phyloP scores from a whole-genome alignment of 35 echinoderm and acorn worm genomes.

The Ptychodera flava region DNA sequence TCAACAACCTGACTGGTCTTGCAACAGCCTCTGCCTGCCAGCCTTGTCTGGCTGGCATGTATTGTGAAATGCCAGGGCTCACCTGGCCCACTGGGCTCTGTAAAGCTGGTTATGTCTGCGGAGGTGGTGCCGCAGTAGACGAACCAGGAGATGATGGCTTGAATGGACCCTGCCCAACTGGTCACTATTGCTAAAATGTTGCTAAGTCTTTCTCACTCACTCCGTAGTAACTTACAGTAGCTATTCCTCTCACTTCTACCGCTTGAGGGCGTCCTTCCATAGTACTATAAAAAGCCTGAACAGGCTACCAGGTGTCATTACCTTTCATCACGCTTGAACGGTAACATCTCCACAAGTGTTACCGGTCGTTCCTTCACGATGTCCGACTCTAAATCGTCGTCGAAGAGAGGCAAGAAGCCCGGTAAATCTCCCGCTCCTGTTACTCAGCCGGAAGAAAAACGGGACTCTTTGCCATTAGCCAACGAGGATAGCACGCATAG shows the following conservation, averaged over 20 bases:
- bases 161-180: slow-evolving; percentile 79
- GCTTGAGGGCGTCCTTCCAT: background rate
- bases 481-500: background rate
- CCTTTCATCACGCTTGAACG: background rate
- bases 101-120: slow-evolving; percentile 69
- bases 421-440: background rate
- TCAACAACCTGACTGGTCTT: slow-evolving; percentile 63
- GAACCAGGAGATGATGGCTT: slow-evolving; percentile 50
- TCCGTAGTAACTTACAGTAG: background rate
- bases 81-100: slow-evolving; percentile 78
- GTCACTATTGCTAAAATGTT: slow-evolving; percentile 90
- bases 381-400: background rate
- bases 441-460: background rate
- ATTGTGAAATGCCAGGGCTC: slow-evolving; percentile 72
- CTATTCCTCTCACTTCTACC: background rate
- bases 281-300: background rate
- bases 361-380: background rate
- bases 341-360: background rate
- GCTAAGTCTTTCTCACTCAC: slow-evolving; percentile 8
- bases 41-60: slow-evolving; percentile 73
- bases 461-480: background rate
- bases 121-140: slow-evolving; percentile 37
- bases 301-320: background rate
- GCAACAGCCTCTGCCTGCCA: slow-evolving; percentile 48
- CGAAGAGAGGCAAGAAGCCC: background rate